A percentile compares a stretch with the other conserved stretches of the same genome.
Evolutionary conservation across 2,113 vertebrate genomes (phyloP).

Genomic region (Microcebus jonahi): DNA sequence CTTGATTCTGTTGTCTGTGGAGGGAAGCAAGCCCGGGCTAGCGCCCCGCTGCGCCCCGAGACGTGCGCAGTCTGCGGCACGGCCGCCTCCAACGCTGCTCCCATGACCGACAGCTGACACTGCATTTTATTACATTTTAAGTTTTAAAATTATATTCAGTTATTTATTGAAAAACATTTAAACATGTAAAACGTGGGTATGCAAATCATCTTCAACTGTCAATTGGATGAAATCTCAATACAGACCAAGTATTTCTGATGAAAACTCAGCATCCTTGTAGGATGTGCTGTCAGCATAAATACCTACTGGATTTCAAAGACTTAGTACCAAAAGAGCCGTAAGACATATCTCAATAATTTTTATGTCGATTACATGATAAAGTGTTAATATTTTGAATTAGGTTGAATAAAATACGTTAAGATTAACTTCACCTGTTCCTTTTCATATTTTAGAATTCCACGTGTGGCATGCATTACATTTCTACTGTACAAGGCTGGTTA

Average conservation of each 20-base stretch:
- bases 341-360: neutral
- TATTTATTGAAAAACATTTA: neutral
- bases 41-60: neutral
- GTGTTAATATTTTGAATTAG: neutral
- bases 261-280: too few relatives aligned
- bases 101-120: fast-evolving
- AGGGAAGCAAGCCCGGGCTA: neutral
- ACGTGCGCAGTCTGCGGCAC: too few relatives aligned
- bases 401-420: neutral
- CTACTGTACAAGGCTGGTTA: neutral
- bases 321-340: fast-evolving
- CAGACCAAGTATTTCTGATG: neutral
- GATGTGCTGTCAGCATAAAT: fast-evolving
- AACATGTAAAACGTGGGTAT: neutral
- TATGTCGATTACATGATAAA: neutral
- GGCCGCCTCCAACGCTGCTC: fast-evolving
- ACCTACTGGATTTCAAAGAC: neutral
- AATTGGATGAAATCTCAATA: neutral
- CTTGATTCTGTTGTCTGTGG: slow-evolving; percentile 85
- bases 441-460: too few relatives aligned
- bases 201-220: neutral
- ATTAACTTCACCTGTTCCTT: neutral
- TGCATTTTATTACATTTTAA: neutral
- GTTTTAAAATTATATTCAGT: neutral
- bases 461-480: fast-evolving